Base-by-base conservation (phyloP, 2,797 vertebrate species). In the Melanotaenia boesemani region DNA sequence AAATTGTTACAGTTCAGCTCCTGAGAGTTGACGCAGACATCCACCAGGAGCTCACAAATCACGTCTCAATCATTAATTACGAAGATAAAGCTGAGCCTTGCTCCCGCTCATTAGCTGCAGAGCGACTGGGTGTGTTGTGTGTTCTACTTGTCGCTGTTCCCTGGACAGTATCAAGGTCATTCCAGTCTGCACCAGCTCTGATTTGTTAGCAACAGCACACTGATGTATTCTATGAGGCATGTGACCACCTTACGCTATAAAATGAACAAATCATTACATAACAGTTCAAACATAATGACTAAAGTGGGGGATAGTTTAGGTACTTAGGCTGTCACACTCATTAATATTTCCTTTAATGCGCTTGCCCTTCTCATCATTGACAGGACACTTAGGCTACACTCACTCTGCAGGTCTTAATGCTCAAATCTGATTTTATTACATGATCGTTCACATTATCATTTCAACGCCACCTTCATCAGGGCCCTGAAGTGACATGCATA, bases 1-100 rank as follows among this genome's bases (percentile, higher is more conserved):
- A 73, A 75, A 58, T 46, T 12, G 8, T 62, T 24, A 0, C 66
- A 15, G 57, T 36, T 63, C 26, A 67, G 16, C 70, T 28, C 56
- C 3, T 6, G 78, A 26, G 62, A 78, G 68, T 63, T 66, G 76
- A 77, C 1, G 2, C 66, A 11, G 8, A 41, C 36, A 66, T 79
- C 59, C 69, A 26, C 26, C 12, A 74, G 22, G 46, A 80, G 44
- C 70, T 20, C 36, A 75, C 1, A 26, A 74, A 70, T 86, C 81
- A 81, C 59, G 37, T 88, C 83, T 88, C 77, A 58, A 18, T 88
- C 81, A 84, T 84, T 87, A 85, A 88, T 84, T 87, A 86, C 32
- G 28, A 72, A 79, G 77, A 89, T 84, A 76, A 84, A 81, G 79
- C 81, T 72, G 81, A 86, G 82, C 67, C 39, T 48, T 36, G 78